phyloP scores from a whole-genome alignment of 53 echinoderm and acorn worm genomes.

The Holothuria scabra region DNA sequence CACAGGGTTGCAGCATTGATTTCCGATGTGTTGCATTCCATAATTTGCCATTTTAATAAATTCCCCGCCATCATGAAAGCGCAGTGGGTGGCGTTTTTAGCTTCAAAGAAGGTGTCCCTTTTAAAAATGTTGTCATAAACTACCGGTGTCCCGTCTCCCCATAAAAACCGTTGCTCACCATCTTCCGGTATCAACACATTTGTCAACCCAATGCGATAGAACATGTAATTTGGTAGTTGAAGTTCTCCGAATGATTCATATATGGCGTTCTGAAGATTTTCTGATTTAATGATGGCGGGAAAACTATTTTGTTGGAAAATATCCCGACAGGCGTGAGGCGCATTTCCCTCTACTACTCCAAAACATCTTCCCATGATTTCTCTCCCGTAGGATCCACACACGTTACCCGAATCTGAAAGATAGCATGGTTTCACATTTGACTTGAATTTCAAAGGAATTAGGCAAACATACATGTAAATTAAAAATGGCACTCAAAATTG shows the following conservation, averaged over 20 bases:
- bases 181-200: too few relatives aligned
- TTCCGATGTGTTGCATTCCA: not conserved
- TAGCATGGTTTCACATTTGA: too few relatives aligned
- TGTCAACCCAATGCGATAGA: slow-evolving; percentile 13
- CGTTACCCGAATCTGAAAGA: slow-evolving; percentile 9
- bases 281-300: slow-evolving; percentile 15
- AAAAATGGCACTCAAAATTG: too few relatives aligned
- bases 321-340: slow-evolving; percentile 5
- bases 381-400: not conserved
- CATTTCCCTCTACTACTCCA: not conserved
- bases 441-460: too few relatives aligned
- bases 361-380: slow-evolving; percentile 19
- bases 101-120: too few relatives aligned
- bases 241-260: not conserved
- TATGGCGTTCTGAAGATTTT: not conserved
- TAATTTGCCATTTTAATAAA: slow-evolving; percentile 11
- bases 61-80: not conserved
- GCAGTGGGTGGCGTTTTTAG: not conserved
- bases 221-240: not conserved
- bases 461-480: too few relatives aligned
- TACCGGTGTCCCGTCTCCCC: slow-evolving; percentile 32
- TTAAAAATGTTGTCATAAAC: not conserved
- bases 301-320: slow-evolving; percentile 28
- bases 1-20: slow-evolving; percentile 26
- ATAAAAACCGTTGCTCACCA: not conserved